Evolutionary conservation across 2,797 vertebrate genomes (phyloP).

Genomic region (Notamacropus eugenii): DNA sequence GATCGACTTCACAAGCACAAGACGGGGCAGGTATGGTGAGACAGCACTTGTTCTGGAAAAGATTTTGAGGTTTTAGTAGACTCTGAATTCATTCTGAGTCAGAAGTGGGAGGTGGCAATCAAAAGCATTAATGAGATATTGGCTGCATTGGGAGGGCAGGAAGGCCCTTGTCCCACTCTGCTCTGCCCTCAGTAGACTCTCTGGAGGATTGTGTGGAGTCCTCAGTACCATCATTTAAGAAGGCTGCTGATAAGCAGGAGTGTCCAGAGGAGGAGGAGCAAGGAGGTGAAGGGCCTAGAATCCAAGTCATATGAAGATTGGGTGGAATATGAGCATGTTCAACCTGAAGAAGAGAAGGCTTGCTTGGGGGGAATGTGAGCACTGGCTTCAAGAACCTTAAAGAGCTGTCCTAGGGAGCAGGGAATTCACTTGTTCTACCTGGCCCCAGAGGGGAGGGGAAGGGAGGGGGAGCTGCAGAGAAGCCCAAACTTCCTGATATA

Average conservation of each 20-base stretch:
- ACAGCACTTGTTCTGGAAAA: not conserved
- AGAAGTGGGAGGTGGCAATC: not conserved
- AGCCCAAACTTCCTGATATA: not conserved
- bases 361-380: not conserved
- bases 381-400: not conserved
- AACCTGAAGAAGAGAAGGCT: not conserved
- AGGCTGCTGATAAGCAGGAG: not conserved
- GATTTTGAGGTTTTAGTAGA: not conserved
- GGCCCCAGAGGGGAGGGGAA: not conserved
- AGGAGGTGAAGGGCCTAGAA: not conserved
- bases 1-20: not conserved
- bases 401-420: not conserved
- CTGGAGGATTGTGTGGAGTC: not conserved
- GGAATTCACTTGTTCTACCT: not conserved
- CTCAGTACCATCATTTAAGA: not conserved
- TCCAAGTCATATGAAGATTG: not conserved
- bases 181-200: not conserved
- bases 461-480: not conserved
- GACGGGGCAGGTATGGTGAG: not conserved
- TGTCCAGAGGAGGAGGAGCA: not conserved
- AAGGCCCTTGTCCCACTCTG: not conserved
- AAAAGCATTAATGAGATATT: not conserved
- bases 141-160: not conserved
- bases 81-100: not conserved
- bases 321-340: not conserved